These are phyloP conservation scores for Microtus montanus DNA, from an alignment of 2,113 vertebrate genomes.

Conservation along the genomic window DNA sequence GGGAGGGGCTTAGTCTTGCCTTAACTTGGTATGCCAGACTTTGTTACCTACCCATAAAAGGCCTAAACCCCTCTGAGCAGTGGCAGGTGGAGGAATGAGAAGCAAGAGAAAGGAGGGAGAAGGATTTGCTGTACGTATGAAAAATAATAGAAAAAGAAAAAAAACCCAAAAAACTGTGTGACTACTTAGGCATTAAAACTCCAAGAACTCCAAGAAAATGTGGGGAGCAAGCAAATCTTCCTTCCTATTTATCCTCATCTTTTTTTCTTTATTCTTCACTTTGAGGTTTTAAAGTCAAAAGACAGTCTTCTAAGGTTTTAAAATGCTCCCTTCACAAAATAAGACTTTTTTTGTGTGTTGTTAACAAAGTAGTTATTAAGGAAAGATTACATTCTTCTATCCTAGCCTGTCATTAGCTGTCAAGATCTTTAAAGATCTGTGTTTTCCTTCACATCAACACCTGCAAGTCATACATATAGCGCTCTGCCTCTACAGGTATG, in stretches of 20 bases:
- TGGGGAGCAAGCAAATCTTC: background rate
- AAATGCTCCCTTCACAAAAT: background rate
- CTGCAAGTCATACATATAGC: background rate
- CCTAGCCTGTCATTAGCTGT: background rate
- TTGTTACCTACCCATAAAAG: no score
- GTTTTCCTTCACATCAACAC: background rate
- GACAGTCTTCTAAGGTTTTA: background rate
- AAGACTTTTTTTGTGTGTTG: background rate
- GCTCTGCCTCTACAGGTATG: background rate
- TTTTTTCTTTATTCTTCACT: background rate
- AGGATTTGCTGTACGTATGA: no score
- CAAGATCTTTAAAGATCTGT: background rate
- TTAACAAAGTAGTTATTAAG: background rate
- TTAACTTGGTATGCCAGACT: no score
- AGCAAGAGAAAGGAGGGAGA: no score
- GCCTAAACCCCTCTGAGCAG: no score
- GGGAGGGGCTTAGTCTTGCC: no score
- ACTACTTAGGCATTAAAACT: background rate
- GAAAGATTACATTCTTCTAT: background rate
- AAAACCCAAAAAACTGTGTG: background rate
- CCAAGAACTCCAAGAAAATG: background rate
- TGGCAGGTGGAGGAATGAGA: no score
- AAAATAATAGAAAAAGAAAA: no score
- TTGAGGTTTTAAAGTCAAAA: background rate
- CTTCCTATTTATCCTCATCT: background rate